These are phyloP conservation scores for Misgurnus anguillicaudatus DNA, from an alignment of 2,113 vertebrate genomes.

Conservation along the genomic window DNA sequence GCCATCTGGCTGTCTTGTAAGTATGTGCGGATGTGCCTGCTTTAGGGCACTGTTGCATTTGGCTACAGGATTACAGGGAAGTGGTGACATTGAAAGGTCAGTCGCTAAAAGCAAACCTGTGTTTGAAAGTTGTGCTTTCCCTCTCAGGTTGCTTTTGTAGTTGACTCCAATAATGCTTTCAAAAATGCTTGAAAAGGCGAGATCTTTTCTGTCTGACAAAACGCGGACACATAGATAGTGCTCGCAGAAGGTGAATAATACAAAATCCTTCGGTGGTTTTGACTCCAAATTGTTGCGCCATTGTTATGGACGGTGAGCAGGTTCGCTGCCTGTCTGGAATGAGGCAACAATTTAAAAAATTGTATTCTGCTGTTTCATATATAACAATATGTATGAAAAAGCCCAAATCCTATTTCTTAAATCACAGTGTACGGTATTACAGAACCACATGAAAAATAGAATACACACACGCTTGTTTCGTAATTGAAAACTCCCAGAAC, in stretches of 20 bases:
- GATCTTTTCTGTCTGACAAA: conserved; percentile 43
- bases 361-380: background rate
- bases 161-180: conserved; percentile 57
- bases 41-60: background rate
- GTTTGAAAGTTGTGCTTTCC: conserved; percentile 50
- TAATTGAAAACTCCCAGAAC: no score
- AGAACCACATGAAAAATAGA: background rate
- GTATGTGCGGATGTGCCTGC: conserved; percentile 26
- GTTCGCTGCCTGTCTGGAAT: background rate
- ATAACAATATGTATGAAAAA: background rate
- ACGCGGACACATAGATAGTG: conserved; percentile 1
- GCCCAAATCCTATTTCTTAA: background rate
- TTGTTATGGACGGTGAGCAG: background rate
- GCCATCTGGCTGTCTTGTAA: conserved; percentile 49
- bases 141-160: conserved; percentile 36
- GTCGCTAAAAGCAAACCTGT: conserved; percentile 64
- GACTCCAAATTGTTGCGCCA: background rate
- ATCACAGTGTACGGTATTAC: conserved; percentile 1
- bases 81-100: conserved; percentile 54
- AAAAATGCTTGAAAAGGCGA: conserved; percentile 51
- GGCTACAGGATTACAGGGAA: conserved; percentile 27
- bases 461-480: background rate
- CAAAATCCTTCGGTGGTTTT: background rate
- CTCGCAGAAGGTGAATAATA: conserved; percentile 20
- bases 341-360: background rate